Evolutionary conservation across 2,888 invertebrate genomes (phyloP), one percentile per base, ranked within the genome.

Genomic region (Ischnus inquisitorius): DNA sequence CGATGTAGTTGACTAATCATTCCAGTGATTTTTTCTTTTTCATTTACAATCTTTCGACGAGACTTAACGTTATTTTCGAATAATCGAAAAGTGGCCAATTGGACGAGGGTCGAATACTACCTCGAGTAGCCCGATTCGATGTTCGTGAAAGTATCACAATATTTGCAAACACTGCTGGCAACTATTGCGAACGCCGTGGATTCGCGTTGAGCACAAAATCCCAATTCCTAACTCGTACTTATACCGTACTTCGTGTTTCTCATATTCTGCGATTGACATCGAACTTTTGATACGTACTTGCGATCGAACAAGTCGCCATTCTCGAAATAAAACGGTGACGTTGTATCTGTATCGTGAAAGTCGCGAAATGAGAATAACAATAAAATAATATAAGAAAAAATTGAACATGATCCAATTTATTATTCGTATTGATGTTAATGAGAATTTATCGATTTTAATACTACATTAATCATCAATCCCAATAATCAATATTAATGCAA

Each of bases 171-270:
- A 39, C 54, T 6, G 6, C 14, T 25, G 12, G 48, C 6, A 14
- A 28, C 12, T 39, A 34, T 12, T 28, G 3, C 39, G 57, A 22
- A 57, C 8, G 0, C 19, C 41, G 57, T 43, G 19, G 39, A 54
- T 71, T 54, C 16, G 22, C 19, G n/a, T n/a, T 19, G 14, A 57
- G 16, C 71, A 54, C 41, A 57, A 57, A 22, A 54, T 46, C 19
- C 19, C 12, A 72, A 72, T n/a, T 16, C 43, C 10, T 41, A 6
- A 41, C 41, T 72, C 57, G 43, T 60, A 72, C 43, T 72, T 72
- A 60, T 72, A 60, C 4, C 25, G 34, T 19, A 41, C 25, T 34
- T 34, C 34, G 8, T 34, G 34, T 54, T 22, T 54, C 10, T 3
- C 12, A 19, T 54, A 54, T 10, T 3, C 22, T 22, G 2, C 12